Evolutionary conservation across 2,797 vertebrate species (phyloP).

Genomic region (Philypnodon macrostomus): DNA sequence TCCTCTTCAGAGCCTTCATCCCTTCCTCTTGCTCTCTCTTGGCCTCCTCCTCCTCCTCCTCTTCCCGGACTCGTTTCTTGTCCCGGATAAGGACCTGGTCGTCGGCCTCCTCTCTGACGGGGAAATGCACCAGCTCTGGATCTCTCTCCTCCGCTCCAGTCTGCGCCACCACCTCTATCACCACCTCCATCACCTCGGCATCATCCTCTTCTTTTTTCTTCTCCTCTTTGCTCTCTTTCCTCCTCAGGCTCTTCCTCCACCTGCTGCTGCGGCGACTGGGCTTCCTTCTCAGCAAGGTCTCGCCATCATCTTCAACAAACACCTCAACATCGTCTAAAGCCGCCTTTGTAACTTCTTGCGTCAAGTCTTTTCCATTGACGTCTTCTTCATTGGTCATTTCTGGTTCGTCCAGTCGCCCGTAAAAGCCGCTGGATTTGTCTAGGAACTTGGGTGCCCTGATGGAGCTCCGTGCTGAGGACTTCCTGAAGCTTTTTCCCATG

Average conservation of each 20-base stretch:
- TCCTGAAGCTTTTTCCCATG: conserved; percentile 74
- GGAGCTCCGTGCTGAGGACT: conserved; percentile 56
- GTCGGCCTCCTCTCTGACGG: conserved; percentile 58
- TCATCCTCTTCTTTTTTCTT: background rate
- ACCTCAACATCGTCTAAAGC: conserved; percentile 35
- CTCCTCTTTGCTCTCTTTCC: conserved; percentile 40
- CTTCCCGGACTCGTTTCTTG: conserved; percentile 56
- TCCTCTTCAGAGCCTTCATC: conserved; percentile 73
- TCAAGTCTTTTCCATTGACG: background rate
- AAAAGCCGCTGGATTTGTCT: conserved; percentile 74
- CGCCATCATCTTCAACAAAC: conserved; percentile 67
- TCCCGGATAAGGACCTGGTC: conserved; percentile 72
- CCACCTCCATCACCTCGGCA: conserved; percentile 10
- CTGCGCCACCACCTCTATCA: conserved; percentile 15
- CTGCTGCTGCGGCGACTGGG: conserved; percentile 65
- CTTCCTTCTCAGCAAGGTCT: conserved; percentile 68
- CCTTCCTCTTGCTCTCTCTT: conserved; percentile 65
- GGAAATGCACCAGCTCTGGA: conserved; percentile 48
- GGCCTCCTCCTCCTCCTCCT: conserved; percentile 61
- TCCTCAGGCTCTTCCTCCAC: conserved; percentile 77
- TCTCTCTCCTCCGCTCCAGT: conserved; percentile 27
- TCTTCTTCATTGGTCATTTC: conserved; percentile 22
- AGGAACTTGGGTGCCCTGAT: conserved; percentile 72
- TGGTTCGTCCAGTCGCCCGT: conserved; percentile 73
- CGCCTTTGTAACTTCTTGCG: no score